Conservation (phyloP, 2,113 vertebrate genomes). For the Cygnus atratus region DNA sequence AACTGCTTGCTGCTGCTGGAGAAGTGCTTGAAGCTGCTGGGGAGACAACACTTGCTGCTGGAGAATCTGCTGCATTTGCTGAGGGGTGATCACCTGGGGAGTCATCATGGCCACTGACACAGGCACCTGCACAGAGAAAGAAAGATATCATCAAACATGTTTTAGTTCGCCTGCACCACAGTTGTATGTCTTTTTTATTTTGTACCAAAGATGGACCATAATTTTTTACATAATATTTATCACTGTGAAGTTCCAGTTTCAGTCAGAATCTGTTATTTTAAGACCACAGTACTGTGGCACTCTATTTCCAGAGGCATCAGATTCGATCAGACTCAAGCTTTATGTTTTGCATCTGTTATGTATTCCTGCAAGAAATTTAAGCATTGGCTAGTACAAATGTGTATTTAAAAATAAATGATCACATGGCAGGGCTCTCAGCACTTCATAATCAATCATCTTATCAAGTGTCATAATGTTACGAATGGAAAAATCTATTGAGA, state of each 20-base stretch:
- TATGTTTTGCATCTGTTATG: conserved; percentile 23
- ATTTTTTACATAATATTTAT: conserved; percentile 51
- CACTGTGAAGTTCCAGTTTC: conserved; percentile 55
- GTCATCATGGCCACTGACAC: conserved; percentile 99
- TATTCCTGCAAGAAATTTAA: conserved; percentile 39
- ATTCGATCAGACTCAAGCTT: conserved; percentile 54
- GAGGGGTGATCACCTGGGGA: conserved; percentile 98
- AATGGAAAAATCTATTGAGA: conserved; percentile 58
- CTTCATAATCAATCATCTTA: conserved; percentile 62
- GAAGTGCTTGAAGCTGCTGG: conserved; percentile 97
- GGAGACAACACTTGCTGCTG: conserved; percentile 99
- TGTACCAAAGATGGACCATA: conserved; percentile 8
- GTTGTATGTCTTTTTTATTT: conserved; percentile 2
- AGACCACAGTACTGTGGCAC: conserved; percentile 26
- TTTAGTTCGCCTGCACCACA: not conserved
- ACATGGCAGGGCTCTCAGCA: conserved; percentile 42
- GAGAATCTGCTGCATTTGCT: conserved; percentile 99
- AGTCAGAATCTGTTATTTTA: conserved; percentile 59
- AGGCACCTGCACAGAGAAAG: conserved; percentile 85
- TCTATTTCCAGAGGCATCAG: conserved; percentile 57
- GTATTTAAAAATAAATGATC: conserved; percentile 70
- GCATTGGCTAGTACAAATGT: conserved; percentile 48
- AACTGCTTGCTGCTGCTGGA: conserved; percentile 98
- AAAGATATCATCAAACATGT: conserved; percentile 9
- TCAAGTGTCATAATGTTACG: conserved; percentile 49